A percentile compares a stretch with the other conserved stretches of the same genome.
Evolutionary conservation across 2,797 vertebrate species (phyloP).

Genomic region (Lepidocolaptes lacrymiger): DNA sequence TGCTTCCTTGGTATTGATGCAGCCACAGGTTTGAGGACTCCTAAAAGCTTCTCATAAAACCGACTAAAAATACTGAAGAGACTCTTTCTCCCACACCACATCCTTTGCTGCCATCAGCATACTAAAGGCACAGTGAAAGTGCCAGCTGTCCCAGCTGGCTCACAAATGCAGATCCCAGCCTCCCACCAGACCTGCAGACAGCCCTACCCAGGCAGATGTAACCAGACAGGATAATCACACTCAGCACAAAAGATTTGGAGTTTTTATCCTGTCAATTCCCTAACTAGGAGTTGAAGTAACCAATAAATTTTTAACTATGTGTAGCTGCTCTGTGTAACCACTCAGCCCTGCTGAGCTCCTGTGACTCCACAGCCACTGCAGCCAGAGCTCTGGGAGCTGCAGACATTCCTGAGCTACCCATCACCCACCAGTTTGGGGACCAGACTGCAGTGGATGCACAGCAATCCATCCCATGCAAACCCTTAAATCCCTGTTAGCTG

Average conservation of each 20-base stretch:
- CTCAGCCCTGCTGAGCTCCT: not conserved
- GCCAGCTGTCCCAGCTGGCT: not conserved
- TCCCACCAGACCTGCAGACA: not conserved
- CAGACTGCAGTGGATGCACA: not conserved
- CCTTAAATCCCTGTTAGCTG: accelerated
- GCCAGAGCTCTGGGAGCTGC: not conserved
- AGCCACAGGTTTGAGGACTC: not conserved
- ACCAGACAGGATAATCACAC: not conserved
- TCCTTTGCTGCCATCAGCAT: not conserved
- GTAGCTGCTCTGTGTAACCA: not conserved
- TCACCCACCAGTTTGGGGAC: not conserved
- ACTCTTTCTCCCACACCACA: not conserved
- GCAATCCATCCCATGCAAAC: not conserved
- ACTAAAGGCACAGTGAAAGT: not conserved
- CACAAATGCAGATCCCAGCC: not conserved
- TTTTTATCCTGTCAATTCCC: not conserved
- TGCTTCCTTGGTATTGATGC: not conserved
- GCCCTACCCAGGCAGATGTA: not conserved
- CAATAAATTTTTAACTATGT: not conserved
- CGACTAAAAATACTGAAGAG: not conserved
- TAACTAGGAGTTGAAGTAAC: not conserved
- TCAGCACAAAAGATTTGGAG: not conserved
- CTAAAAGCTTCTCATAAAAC: not conserved
- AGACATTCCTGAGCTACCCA: not conserved
- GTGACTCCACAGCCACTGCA: accelerated